phyloP scores from a whole-genome alignment of 37 sponge, comb jelly and placozoan species.

The Corticium candelabrum region DNA sequence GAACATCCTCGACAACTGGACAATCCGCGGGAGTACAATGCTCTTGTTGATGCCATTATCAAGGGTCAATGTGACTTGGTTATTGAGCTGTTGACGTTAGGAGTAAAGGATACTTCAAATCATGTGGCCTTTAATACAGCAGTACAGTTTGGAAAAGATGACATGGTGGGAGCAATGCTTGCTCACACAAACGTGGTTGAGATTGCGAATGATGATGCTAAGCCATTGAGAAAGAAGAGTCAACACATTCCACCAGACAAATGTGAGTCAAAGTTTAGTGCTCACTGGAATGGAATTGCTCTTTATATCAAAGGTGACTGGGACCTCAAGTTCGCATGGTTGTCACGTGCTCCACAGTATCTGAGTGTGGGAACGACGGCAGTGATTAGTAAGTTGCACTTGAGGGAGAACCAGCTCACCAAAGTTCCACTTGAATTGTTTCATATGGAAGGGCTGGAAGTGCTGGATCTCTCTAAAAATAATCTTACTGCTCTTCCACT shows the following conservation, averaged over 20 bases:
- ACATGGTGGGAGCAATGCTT: neutral
- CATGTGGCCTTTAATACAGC: neutral
- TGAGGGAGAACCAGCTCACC: conserved; percentile 45
- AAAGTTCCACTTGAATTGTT: conserved; percentile 61
- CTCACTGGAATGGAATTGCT: neutral
- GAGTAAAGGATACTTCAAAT: neutral
- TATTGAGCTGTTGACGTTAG: neutral
- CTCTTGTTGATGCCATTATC: conserved; percentile 55
- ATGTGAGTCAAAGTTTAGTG: neutral
- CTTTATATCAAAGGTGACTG: conserved; percentile 11
- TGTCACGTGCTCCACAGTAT: conserved; percentile 25
- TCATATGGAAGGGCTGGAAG: conserved; percentile 32
- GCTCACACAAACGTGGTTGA: neutral
- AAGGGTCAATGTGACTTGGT: conserved; percentile 32
- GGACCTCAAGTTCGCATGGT: conserved; percentile 35
- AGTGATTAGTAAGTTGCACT: conserved; percentile 42
- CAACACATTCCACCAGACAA: too few relatives aligned
- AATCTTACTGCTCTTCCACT: conserved; percentile 26
- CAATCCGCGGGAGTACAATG: conserved; percentile 51
- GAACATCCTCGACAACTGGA: conserved; percentile 30
- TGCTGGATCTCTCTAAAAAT: conserved; percentile 56
- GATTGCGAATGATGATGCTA: neutral
- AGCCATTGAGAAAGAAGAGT: neutral
- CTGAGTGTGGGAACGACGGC: neutral
- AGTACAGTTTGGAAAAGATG: neutral